These are phyloP conservation scores for Epinotia brunnichana DNA, from an alignment of 2,888 invertebrate species.

Conservation along the genomic window DNA sequence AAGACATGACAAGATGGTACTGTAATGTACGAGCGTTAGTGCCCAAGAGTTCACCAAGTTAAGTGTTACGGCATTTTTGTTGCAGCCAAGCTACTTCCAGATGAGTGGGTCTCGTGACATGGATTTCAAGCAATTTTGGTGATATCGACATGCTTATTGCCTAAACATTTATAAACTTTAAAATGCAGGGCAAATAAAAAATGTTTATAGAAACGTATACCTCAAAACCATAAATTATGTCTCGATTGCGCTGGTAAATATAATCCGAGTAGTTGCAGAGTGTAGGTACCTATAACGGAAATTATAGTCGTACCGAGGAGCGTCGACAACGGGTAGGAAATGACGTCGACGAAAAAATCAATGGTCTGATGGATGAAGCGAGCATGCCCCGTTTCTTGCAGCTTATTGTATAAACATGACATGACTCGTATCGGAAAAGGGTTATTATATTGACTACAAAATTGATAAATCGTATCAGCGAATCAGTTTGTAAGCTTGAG, in stretches of 20 bases:
- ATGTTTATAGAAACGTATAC: too few relatives aligned
- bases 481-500: constrained; percentile 27
- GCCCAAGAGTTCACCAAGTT: too few relatives aligned
- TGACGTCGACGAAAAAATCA: constrained; percentile 38
- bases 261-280: constrained; percentile 13
- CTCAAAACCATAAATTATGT: background rate
- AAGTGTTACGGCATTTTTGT: too few relatives aligned
- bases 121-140: too few relatives aligned
- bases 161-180: too few relatives aligned
- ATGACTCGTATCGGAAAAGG: constrained; percentile 32
- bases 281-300: constrained; percentile 18
- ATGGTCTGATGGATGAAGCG: constrained; percentile 40
- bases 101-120: too few relatives aligned
- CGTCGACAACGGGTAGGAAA: constrained; percentile 33
- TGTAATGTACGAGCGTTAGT: too few relatives aligned
- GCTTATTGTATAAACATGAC: constrained; percentile 35
- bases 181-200: too few relatives aligned
- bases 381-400: constrained; percentile 15
- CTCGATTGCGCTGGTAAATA: constrained; percentile 1
- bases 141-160: too few relatives aligned
- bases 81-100: too few relatives aligned
- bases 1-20: too few relatives aligned
- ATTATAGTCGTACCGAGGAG: constrained; percentile 15
- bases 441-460: constrained; percentile 36
- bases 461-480: constrained; percentile 28